Evolutionary conservation across 2,113 vertebrate species (phyloP).

Genomic region (Sinocyclocheilus anophthalmus): DNA sequence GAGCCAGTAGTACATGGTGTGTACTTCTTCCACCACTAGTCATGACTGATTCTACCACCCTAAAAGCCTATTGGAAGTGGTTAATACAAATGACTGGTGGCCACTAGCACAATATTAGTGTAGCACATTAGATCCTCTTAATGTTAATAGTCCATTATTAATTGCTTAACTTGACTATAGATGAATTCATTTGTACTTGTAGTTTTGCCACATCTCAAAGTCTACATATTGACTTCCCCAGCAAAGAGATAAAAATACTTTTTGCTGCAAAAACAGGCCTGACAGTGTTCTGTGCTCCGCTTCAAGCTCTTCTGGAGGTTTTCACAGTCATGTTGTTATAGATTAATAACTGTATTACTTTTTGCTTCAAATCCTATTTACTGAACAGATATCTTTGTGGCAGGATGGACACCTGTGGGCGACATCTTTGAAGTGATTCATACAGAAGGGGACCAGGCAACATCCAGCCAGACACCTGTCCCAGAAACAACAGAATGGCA

Average conservation of each 20-base stretch:
- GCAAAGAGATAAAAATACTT: not conserved
- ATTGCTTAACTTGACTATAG: not conserved
- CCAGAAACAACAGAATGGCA: not conserved
- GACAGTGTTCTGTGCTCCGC: not conserved
- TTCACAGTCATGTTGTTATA: not conserved
- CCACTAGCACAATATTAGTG: not conserved
- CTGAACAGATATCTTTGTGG: conserved; percentile 46
- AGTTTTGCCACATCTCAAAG: not conserved
- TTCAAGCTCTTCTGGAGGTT: not conserved
- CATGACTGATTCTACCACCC: not conserved
- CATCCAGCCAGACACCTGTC: conserved; percentile 81
- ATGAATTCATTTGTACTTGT: not conserved
- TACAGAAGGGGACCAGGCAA: conserved; percentile 86
- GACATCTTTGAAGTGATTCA: conserved; percentile 76
- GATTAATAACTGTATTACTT: not conserved
- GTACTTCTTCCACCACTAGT: not conserved
- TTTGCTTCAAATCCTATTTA: conserved; percentile 50
- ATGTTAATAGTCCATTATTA: not conserved
- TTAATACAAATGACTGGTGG: not conserved
- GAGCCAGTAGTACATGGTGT: not conserved
- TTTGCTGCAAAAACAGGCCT: not conserved
- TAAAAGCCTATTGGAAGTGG: not conserved
- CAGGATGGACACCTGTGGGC: conserved; percentile 83
- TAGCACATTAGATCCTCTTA: not conserved
- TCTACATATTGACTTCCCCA: not conserved